A percentile compares a stretch with the other conserved stretches of the same genome.
These are phyloP conservation scores for Setipinna tenuifilis DNA, from an alignment of 2,797 vertebrate species.

Conservation along the genomic window DNA sequence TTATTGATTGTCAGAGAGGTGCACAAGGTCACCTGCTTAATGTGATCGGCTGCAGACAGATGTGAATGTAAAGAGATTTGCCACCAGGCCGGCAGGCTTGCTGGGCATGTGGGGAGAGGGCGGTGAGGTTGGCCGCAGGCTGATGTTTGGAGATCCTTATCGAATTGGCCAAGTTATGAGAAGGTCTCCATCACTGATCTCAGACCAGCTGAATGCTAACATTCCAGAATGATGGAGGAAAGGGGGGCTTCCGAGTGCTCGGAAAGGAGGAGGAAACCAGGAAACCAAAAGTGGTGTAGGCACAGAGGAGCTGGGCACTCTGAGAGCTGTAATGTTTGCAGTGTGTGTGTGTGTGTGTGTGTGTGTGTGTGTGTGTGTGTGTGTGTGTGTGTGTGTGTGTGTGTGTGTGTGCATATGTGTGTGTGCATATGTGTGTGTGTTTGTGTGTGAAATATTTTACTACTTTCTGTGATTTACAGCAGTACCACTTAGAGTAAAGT, in stretches of 20 bases:
- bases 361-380: conserved; percentile 7
- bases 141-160: conserved; percentile 40
- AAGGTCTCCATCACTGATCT: conserved; percentile 26
- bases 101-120: neutral
- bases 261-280: neutral
- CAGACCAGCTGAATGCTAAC: neutral
- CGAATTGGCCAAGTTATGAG: conserved; percentile 39
- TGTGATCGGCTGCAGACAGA: conserved; percentile 45
- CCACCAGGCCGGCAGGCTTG: conserved; percentile 9
- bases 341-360: conserved; percentile 26
- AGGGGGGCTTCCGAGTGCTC: neutral
- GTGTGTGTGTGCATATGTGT: neutral
- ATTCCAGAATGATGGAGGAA: neutral
- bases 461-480: neutral
- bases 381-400: neutral
- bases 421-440: neutral
- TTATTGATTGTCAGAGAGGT: conserved; percentile 51
- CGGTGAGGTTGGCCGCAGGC: neutral
- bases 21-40: conserved; percentile 42
- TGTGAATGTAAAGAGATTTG: conserved; percentile 51
- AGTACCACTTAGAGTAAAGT: neutral
- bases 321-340: neutral
- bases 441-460: neutral
- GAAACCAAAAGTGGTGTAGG: neutral
- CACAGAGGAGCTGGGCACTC: neutral